These are phyloP conservation scores for Leptodirus hochenwartii DNA, from an alignment of 2,888 invertebrate species.

Conservation along the genomic window DNA sequence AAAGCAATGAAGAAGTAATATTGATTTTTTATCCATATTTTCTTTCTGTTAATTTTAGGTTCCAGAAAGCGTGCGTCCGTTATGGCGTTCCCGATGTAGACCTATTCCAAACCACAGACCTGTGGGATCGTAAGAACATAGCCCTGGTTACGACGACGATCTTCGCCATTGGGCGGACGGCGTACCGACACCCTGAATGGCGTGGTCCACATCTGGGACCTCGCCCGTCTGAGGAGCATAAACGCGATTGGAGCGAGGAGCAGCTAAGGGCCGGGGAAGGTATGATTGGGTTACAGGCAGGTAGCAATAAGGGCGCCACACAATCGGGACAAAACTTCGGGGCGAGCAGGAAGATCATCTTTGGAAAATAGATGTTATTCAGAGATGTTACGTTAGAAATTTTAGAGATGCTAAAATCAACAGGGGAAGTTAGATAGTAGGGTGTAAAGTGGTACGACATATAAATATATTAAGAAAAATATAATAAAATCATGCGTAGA, in stretches of 20 bases:
- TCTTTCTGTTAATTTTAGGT: constrained; percentile 40
- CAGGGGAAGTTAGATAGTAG: too few species aligned
- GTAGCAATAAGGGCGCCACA: constrained; percentile 67
- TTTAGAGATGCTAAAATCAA: too few species aligned
- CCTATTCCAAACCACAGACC: constrained; percentile 79
- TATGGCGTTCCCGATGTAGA: constrained; percentile 78
- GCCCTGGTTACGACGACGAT: constrained; percentile 73
- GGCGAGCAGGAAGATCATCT: constrained; percentile 63
- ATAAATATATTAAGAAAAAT: too few species aligned
- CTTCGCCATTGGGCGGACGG: constrained; percentile 74
- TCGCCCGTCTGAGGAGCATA: constrained; percentile 69
- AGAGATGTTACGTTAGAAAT: too few species aligned
- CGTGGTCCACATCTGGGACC: constrained; percentile 70
- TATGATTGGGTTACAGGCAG: constrained; percentile 76
- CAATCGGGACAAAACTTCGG: constrained; percentile 79
- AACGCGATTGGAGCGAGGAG: constrained; percentile 62
- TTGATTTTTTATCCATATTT: too few species aligned
- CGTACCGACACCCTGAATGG: constrained; percentile 71
- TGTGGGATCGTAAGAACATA: constrained; percentile 83
- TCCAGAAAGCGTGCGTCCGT: constrained; percentile 61
- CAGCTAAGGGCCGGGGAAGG: constrained; percentile 67
- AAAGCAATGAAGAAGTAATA: too few species aligned
- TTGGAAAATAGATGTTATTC: constrained; percentile 48
- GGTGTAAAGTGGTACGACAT: too few species aligned
- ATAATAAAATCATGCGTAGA: too few species aligned